A percentile compares a stretch with the other conserved stretches of the same genome.
phyloP scores from a whole-genome alignment of 2,797 vertebrate genomes.

The Alcedo quadribrachys region DNA sequence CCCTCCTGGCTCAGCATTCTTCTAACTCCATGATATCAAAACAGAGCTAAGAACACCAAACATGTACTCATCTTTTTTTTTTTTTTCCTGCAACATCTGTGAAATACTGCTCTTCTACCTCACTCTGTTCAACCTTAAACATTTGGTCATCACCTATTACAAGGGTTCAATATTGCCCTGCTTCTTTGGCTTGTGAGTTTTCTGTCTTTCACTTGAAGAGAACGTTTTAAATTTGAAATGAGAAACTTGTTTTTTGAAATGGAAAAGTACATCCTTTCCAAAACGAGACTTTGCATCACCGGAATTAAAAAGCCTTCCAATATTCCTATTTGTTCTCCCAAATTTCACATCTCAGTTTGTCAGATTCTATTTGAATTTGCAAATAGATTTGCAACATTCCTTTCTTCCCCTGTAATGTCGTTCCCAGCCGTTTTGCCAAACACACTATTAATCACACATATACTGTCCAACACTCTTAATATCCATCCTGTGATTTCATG shows the following conservation, averaged over 20 bases:
- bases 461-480: not conserved
- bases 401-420: rapidly evolving
- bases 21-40: not conserved
- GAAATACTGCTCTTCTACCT: not conserved
- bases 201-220: not conserved
- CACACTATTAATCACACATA: not conserved
- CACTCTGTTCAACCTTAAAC: not conserved
- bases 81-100: not conserved
- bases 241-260: not conserved
- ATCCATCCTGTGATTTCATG: not conserved
- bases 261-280: not conserved
- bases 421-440: not conserved
- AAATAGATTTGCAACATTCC: not conserved
- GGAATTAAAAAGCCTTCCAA: not conserved
- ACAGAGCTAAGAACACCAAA: not conserved
- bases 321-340: not conserved
- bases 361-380: not conserved
- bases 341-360: not conserved
- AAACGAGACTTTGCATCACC: not conserved
- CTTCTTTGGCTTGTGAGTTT: not conserved
- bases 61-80: not conserved
- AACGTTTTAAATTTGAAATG: not conserved
- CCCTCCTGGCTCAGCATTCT: not conserved
- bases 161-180: not conserved
- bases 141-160: not conserved